These are phyloP conservation scores for Ctenomys sociabilis DNA, from an alignment of 2,113 vertebrate genomes.

Conservation along the genomic window DNA sequence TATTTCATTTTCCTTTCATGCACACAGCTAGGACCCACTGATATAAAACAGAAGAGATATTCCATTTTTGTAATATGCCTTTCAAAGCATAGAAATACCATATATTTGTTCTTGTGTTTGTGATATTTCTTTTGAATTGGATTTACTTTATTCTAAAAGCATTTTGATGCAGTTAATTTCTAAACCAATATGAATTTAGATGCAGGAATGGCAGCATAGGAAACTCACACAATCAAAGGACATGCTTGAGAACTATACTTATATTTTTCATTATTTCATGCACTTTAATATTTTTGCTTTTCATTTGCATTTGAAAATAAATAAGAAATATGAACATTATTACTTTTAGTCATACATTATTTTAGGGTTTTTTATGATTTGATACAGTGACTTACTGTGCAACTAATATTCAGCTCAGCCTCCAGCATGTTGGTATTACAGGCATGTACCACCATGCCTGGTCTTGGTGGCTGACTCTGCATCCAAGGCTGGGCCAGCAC, in stretches of 20 bases:
- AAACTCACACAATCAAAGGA: not conserved
- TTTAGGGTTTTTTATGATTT: not conserved
- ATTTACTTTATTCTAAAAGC: not conserved
- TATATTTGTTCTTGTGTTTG: not conserved
- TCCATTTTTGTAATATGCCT: not conserved
- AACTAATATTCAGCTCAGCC: too few relatives aligned
- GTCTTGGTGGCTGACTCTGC: too few relatives aligned
- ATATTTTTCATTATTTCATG: not conserved
- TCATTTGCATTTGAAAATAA: not conserved
- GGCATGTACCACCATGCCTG: too few relatives aligned
- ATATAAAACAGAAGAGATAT: conserved; percentile 1
- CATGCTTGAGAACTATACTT: not conserved
- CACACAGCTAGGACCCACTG: not conserved
- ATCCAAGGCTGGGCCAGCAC: too few relatives aligned
- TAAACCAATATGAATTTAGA: not conserved
- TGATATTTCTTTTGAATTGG: not conserved
- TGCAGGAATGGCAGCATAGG: rapidly evolving
- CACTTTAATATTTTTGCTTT: not conserved
- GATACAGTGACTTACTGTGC: too few relatives aligned
- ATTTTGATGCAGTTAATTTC: not conserved
- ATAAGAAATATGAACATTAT: not conserved
- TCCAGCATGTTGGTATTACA: too few relatives aligned
- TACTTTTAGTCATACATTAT: not conserved
- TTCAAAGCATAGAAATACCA: not conserved
- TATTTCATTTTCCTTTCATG: conserved; percentile 57